phyloP scores from a whole-genome alignment of 2,113 vertebrate genomes.

The Microcebus tavaratra region DNA sequence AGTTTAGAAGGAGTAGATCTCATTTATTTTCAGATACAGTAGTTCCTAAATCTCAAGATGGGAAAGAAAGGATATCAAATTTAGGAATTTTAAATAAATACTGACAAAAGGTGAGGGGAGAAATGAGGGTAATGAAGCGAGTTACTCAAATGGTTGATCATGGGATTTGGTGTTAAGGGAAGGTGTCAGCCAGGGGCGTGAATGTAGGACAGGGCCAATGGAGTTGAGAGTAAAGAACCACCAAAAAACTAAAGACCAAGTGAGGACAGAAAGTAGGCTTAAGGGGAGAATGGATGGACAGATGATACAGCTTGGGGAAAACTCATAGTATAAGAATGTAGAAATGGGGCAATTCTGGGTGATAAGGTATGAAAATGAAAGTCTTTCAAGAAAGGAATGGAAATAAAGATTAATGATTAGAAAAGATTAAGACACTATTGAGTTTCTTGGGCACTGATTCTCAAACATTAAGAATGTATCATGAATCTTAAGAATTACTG shows the following conservation, averaged over 20 bases:
- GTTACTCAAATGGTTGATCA: neutral
- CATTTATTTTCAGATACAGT: constrained; percentile 15
- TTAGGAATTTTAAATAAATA: neutral
- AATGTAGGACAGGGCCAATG: neutral
- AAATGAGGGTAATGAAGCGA: neutral
- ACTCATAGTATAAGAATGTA: neutral
- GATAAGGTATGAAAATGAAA: neutral
- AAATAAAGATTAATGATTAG: neutral
- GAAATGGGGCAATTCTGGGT: neutral
- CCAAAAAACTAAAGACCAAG: neutral
- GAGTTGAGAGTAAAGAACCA: neutral
- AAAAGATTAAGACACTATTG: constrained; percentile 28
- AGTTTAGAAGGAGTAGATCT: neutral
- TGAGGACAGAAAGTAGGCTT: neutral
- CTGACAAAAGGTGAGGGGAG: neutral
- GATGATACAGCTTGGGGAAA: neutral
- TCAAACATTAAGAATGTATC: constrained; percentile 17
- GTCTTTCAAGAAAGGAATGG: neutral
- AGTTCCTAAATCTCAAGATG: neutral
- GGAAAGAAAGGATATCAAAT: neutral
- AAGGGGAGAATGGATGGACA: neutral
- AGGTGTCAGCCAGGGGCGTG: neutral
- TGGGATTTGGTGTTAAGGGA: neutral
- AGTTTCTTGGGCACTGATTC: neutral
- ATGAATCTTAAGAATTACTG: constrained; percentile 14